Evolutionary conservation across 2,113 vertebrate species (phyloP).

Genomic region (Periophthalmus modestus): DNA sequence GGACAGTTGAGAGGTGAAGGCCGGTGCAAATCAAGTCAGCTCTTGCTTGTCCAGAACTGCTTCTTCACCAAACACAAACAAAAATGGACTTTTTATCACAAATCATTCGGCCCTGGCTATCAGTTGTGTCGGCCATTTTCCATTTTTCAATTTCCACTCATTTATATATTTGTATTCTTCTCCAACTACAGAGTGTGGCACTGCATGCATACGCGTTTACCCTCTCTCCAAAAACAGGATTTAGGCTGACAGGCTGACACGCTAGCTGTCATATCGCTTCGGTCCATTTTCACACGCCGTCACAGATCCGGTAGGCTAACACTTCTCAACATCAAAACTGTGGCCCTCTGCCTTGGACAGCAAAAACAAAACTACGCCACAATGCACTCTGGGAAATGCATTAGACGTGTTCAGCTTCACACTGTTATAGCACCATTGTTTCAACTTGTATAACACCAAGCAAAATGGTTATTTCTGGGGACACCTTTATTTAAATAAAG

Average conservation of each 20-base stretch:
- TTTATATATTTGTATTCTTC: neutral
- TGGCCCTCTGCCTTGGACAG: neutral
- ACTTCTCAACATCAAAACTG: neutral
- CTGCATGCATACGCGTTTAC: neutral
- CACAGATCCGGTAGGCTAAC: constrained; percentile 10
- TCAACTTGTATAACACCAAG: neutral
- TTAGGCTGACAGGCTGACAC: constrained; percentile 18
- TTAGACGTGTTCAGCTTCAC: constrained; percentile 5
- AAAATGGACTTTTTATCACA: constrained; percentile 11
- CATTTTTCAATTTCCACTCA: neutral
- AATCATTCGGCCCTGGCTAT: constrained; percentile 16
- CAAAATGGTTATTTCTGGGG: neutral
- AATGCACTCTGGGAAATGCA: neutral
- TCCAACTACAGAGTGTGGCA: neutral
- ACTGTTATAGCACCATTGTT: neutral
- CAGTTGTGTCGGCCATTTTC: neutral
- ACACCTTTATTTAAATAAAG: neutral
- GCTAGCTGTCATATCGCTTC: constrained; percentile 16
- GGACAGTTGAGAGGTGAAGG: constrained; percentile 18
- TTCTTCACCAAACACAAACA: constrained; percentile 1
- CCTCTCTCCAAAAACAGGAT: constrained; percentile 13
- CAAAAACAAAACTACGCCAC: constrained; percentile 11
- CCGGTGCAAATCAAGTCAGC: constrained; percentile 9
- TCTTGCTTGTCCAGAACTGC: neutral
- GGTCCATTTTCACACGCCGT: constrained; percentile 17